Percentiles rank a stretch among this genome's conserved stretches.
phyloP scores from a whole-genome alignment of 1,140 invertebrate genomes.

The Rhagoletis pomonella region DNA sequence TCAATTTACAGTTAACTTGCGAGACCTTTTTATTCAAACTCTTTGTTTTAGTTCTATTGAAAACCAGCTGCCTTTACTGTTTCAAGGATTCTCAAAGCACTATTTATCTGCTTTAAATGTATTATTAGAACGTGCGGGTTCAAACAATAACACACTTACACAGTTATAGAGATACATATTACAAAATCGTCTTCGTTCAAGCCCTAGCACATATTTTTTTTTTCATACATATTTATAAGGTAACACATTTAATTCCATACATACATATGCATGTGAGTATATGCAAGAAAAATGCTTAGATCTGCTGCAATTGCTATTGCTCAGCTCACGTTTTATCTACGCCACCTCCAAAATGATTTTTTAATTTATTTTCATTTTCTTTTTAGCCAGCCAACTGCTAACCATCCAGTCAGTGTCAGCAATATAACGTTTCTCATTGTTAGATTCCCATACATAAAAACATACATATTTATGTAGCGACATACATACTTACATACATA shows the following conservation, averaged over 20 bases:
- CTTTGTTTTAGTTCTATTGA: constrained; percentile 12
- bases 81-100: constrained; percentile 3
- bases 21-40: no score
- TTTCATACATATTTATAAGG: neutral
- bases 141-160: neutral
- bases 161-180: neutral
- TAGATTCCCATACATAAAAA: neutral
- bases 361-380: constrained; percentile 1
- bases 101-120: neutral
- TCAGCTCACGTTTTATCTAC: constrained; percentile 22
- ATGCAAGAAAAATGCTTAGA: neutral
- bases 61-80: neutral
- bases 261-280: neutral
- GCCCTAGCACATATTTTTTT: neutral
- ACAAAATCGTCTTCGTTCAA: neutral
- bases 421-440: constrained; percentile 48
- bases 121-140: neutral
- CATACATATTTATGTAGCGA: no score
- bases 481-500: no score
- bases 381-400: neutral
- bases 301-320: constrained; percentile 44
- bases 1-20: neutral
- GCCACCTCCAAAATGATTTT: constrained; percentile 9
- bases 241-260: neutral
- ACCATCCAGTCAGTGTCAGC: constrained; percentile 27